Evolutionary conservation across 2,113 vertebrate species (phyloP).

Genomic region (Equus quagga): DNA sequence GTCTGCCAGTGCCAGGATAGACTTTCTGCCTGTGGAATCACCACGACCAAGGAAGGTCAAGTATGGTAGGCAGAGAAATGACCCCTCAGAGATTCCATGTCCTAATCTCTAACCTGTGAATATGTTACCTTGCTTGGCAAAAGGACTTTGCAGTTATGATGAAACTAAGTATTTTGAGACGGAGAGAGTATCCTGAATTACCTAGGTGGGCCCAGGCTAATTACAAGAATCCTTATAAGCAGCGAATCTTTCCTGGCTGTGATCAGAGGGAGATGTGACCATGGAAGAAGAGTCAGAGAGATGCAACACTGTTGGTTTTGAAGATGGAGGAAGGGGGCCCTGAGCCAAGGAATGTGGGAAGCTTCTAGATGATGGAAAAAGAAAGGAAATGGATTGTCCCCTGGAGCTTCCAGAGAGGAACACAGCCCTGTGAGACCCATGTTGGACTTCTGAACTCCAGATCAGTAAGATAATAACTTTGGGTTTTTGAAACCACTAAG

Average conservation of each 20-base stretch:
- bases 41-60: background rate
- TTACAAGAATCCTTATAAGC: background rate
- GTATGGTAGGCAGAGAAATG: rapidly evolving
- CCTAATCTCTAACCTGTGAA: background rate
- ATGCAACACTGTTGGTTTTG: background rate
- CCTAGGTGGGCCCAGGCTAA: background rate
- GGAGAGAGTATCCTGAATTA: background rate
- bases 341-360: background rate
- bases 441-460: background rate
- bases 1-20: too few species aligned
- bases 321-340: background rate
- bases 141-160: background rate
- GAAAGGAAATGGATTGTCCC: background rate
- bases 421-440: rapidly evolving
- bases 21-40: too few species aligned
- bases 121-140: background rate
- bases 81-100: rapidly evolving
- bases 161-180: background rate
- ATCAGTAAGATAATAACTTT: background rate
- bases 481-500: background rate
- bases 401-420: background rate
- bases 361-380: background rate
- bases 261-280: background rate
- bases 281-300: background rate
- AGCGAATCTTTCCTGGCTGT: background rate